Conservation (phyloP, 2,113 vertebrate species). For the Elephantulus edwardii region DNA sequence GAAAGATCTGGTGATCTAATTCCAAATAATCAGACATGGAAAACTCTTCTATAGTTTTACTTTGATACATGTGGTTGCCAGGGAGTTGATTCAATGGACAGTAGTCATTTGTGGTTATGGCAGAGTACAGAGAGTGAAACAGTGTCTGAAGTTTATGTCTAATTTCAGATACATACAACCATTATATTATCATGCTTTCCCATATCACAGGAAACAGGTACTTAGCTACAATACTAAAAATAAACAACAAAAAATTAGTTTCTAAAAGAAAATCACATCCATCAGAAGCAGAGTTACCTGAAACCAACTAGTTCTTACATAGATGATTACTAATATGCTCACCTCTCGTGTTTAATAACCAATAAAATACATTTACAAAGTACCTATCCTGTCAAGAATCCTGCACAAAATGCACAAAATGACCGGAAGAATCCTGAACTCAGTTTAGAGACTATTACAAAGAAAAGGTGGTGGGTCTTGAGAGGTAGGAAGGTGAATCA, state of each 20-base stretch:
- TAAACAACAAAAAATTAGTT: neutral
- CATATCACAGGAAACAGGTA: neutral
- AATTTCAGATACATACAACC: neutral
- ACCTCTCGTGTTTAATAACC: neutral
- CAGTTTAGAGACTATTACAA: neutral
- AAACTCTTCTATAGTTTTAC: neutral
- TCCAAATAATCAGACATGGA: neutral
- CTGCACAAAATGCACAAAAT: neutral
- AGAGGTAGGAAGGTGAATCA: neutral
- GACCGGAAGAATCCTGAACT: neutral
- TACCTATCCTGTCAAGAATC: neutral
- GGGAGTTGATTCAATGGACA: neutral
- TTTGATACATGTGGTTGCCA: neutral
- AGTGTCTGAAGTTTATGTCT: neutral
- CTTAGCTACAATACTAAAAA: constrained; percentile 51
- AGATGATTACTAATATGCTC: neutral
- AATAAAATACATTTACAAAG: neutral
- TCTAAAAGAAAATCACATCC: constrained; percentile 22
- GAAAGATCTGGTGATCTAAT: neutral
- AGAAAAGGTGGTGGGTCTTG: neutral
- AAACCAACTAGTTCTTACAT: neutral
- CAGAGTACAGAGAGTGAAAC: neutral
- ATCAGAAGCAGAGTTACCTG: constrained; percentile 3
- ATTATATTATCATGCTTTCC: neutral
- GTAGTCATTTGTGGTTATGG: neutral